Conservation (phyloP, 2,888 invertebrate species). For the Dasypolia templi region DNA sequence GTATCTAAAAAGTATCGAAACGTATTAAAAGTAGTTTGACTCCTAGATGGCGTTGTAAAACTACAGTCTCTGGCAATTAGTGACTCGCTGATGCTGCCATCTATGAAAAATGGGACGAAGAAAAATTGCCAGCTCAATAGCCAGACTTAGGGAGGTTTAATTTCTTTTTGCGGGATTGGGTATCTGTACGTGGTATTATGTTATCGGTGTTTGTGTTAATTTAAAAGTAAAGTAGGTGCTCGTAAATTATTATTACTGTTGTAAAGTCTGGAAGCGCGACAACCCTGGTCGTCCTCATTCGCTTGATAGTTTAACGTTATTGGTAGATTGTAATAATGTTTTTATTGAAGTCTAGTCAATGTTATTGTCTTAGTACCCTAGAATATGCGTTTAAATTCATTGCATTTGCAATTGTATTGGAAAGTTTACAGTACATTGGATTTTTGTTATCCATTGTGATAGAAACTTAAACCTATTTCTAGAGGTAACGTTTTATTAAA, state of each 20-base stretch:
- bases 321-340: constrained; percentile 51
- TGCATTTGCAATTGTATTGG: constrained; percentile 15
- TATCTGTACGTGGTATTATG: too few relatives aligned
- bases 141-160: too few relatives aligned
- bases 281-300: constrained; percentile 36
- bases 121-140: too few relatives aligned
- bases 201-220: too few relatives aligned
- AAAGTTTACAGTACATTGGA: constrained; percentile 6
- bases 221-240: background rate
- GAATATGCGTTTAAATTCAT: constrained; percentile 14
- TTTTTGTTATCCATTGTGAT: background rate
- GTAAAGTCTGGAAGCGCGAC: background rate
- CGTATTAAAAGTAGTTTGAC: too few relatives aligned
- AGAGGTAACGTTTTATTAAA: background rate
- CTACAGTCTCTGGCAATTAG: too few relatives aligned
- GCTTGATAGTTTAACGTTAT: constrained; percentile 44
- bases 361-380: constrained; percentile 24
- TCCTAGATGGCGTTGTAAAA: too few relatives aligned
- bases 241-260: background rate
- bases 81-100: too few relatives aligned
- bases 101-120: too few relatives aligned
- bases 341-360: constrained; percentile 46
- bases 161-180: too few relatives aligned
- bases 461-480: constrained; percentile 4
- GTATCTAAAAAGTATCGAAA: too few relatives aligned